Conservation (phyloP, 2,888 invertebrate genomes). For the Callyntrura guangdongensis region DNA sequence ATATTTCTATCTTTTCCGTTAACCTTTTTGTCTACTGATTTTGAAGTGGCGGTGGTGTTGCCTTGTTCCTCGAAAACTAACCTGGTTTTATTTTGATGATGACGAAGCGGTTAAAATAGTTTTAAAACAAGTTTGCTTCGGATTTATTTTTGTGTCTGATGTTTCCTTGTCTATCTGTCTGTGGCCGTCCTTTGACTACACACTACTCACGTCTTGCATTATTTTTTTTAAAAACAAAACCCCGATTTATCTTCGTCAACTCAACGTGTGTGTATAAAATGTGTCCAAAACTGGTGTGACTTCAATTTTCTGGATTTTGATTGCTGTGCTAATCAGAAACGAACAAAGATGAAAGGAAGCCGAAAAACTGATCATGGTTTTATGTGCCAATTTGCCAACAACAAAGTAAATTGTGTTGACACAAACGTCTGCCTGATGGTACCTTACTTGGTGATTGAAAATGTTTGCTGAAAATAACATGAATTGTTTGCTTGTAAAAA, state of each 20-base stretch:
- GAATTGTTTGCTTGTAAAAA: constrained; percentile 62
- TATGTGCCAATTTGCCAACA: constrained; percentile 50
- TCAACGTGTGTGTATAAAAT: neutral
- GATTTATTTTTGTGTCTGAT: neutral
- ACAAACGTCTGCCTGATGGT: neutral
- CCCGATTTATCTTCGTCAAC: constrained; percentile 22
- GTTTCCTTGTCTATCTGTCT: neutral
- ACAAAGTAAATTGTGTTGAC: constrained; percentile 39
- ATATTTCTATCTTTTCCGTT: neutral
- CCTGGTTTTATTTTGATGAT: neutral
- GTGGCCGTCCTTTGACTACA: neutral
- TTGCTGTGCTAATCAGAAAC: constrained; percentile 30
- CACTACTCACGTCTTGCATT: neutral
- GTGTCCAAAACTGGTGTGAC: neutral
- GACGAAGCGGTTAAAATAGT: neutral
- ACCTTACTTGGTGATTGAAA: neutral
- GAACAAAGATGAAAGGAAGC: constrained; percentile 31
- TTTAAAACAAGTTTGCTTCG: neutral
- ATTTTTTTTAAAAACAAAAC: neutral
- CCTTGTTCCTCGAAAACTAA: too few species aligned
- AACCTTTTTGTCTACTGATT: neutral
- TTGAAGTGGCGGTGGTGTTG: too few species aligned
- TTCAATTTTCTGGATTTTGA: constrained; percentile 20
- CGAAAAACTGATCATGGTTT: constrained; percentile 4
- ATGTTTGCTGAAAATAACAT: constrained; percentile 58